These are phyloP conservation scores for Deilephila porcellus DNA, from an alignment of 2,888 invertebrate species.

Conservation along the genomic window DNA sequence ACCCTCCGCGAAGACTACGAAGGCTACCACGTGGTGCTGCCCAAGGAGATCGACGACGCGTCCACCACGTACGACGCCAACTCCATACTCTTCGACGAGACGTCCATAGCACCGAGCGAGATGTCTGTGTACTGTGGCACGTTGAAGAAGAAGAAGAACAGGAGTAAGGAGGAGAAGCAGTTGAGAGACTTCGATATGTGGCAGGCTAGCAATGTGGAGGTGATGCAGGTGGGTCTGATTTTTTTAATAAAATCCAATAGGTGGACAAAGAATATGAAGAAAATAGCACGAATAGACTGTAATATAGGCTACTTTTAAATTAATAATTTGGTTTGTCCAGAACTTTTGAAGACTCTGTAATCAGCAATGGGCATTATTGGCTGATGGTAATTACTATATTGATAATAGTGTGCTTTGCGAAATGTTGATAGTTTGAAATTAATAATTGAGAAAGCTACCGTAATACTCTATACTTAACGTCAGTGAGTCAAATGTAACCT, in stretches of 20 bases:
- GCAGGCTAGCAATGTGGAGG: slow-evolving; percentile 72
- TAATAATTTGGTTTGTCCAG: too few relatives aligned
- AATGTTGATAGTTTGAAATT: too few relatives aligned
- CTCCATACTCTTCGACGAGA: slow-evolving; percentile 66
- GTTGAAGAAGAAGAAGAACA: slow-evolving; percentile 67
- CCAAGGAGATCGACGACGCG: slow-evolving; percentile 57
- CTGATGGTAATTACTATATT: too few relatives aligned
- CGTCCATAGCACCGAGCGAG: slow-evolving; percentile 67
- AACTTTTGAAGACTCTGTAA: too few relatives aligned
- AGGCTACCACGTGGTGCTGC: slow-evolving; percentile 39
- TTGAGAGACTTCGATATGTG: slow-evolving; percentile 75
- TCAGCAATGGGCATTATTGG: too few relatives aligned
- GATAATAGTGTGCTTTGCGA: too few relatives aligned
- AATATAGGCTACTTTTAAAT: too few relatives aligned
- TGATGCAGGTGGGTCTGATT: slow-evolving; percentile 63
- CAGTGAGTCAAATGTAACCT: too few relatives aligned
- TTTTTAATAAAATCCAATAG: background rate
- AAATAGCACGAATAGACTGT: background rate
- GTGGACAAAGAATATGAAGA: background rate
- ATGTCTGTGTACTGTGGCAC: slow-evolving; percentile 68
- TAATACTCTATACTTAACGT: too few relatives aligned
- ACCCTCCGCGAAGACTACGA: slow-evolving; percentile 54
- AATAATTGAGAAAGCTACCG: too few relatives aligned
- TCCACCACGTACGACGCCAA: slow-evolving; percentile 71
- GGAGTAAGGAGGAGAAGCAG: slow-evolving; percentile 57